These are phyloP conservation scores for Zaprionus vittiger DNA, from an alignment of 1,140 invertebrate species.

Conservation along the genomic window DNA sequence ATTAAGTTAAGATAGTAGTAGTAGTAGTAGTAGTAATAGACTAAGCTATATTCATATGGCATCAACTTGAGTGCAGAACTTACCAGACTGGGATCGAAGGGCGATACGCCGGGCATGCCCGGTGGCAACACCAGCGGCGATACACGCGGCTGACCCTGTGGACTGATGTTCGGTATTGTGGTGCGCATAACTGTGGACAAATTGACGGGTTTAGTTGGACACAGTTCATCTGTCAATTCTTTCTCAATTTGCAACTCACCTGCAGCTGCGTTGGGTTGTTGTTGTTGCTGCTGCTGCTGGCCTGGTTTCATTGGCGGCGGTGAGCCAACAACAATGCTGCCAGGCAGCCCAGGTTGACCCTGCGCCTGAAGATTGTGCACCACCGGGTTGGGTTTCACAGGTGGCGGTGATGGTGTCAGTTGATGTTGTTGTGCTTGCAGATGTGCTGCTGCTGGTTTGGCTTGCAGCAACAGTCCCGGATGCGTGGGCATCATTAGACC, in stretches of 20 bases:
- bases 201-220: constrained; percentile 18
- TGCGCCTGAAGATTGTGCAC: constrained; percentile 79
- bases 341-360: constrained; percentile 84
- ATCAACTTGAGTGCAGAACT: constrained; percentile 81
- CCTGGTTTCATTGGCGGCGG: constrained; percentile 85
- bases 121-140: constrained; percentile 85
- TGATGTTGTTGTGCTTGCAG: constrained; percentile 72
- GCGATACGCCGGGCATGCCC: constrained; percentile 85
- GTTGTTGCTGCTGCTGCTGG: constrained; percentile 53
- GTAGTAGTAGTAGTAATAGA: background rate
- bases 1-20: background rate
- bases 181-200: constrained; percentile 84
- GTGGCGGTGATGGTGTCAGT: constrained; percentile 65
- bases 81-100: constrained; percentile 89
- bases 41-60: background rate
- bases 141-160: constrained; percentile 86
- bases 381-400: constrained; percentile 61
- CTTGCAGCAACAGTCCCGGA: constrained; percentile 66
- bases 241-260: constrained; percentile 44
- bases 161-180: constrained; percentile 86
- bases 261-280: constrained; percentile 40
- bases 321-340: constrained; percentile 85
- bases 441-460: constrained; percentile 65
- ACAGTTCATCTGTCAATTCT: background rate
- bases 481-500: constrained; percentile 59